Evolutionary conservation across 2,113 vertebrate species (phyloP), one percentile per base, ranked within the genome.

Genomic region (Malurus alboscapulatus): DNA sequence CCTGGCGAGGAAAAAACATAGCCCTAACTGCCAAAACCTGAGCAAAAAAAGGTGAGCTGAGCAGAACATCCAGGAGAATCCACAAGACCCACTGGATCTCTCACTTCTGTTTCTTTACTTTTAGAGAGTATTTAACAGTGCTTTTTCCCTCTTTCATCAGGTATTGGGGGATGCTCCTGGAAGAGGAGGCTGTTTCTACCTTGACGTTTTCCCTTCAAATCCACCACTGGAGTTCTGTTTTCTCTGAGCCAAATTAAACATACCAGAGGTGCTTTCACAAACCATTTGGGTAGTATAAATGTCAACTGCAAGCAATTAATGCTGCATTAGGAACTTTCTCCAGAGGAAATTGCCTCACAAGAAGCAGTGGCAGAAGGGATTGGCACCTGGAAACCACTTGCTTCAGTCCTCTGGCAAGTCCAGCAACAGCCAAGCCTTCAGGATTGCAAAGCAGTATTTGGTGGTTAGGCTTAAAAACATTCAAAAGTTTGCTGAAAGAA

Each of bases 201-300:
- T 76, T 21, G 15, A 48, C 45, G 21, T 34, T 87, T 84, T 87
- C 36, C 30, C 38, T 78, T 65, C 48, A 74, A 25, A 63, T 68
- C 24, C 57, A 84, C 19, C 12, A 65, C 19, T 17, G 27, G n/a
- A 10, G 17, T 79, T 87, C 44, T 72, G 27, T 65, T 87, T 50
- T 61, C 87, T 74, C 36, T 22, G 29, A 55, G 88, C 45, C 71
- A 94, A 76, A 45, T 44, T 44, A 93, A 94, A 89, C 73, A 91
- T 48, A 91, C 40, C 81, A 95, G 36, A 61, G 25, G 30, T 18
- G 4, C 71, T 90, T 92, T 50, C 58, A 65, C 10, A 68, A 85
- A 25, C 42, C 50, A 17, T 53, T 65, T 83, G 26, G 16, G 15
- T 14, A 61, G 58, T 34, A 47, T 10, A 77, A 81, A 79, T 0